These are phyloP conservation scores for Dendrophyllia cribrosa DNA, from an alignment of 64 coral and sea anemone species.

Conservation along the genomic window DNA sequence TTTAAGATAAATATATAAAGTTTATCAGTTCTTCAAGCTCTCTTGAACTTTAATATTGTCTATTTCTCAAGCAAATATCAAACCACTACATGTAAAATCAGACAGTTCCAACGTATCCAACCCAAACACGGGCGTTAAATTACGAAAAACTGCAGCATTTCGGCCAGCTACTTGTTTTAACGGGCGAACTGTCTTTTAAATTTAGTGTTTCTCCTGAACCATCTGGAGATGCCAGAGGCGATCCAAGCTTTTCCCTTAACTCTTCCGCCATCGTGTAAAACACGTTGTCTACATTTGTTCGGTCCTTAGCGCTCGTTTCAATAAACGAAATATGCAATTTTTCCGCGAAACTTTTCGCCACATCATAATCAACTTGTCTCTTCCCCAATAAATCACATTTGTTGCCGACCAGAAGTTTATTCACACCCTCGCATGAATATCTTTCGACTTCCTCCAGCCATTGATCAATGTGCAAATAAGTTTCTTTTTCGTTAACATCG, in stretches of 20 bases:
- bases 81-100: background rate
- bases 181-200: slow-evolving; percentile 23
- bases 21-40: too few relatives aligned
- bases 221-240: slow-evolving; percentile 78
- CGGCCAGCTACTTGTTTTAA: slow-evolving; percentile 16
- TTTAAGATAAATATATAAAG: too few relatives aligned
- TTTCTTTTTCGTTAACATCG: slow-evolving; percentile 96
- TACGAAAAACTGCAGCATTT: slow-evolving; percentile 50
- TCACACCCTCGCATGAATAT: slow-evolving; percentile 83
- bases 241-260: slow-evolving; percentile 86
- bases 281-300: slow-evolving; percentile 93
- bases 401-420: slow-evolving; percentile 89
- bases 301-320: slow-evolving; percentile 97
- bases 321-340: slow-evolving; percentile 90
- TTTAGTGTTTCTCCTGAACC: slow-evolving; percentile 21
- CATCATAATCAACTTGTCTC: slow-evolving; percentile 87
- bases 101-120: background rate
- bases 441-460: slow-evolving; percentile 87
- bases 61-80: background rate
- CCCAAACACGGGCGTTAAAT: background rate
- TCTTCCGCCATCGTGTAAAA: slow-evolving; percentile 96
- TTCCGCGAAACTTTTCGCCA: slow-evolving; percentile 88
- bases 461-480: slow-evolving; percentile 86
- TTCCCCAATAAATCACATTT: slow-evolving; percentile 91
- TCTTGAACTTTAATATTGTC: background rate